These are phyloP conservation scores for Phrynocephalus versicolor DNA, from an alignment of 2,113 vertebrate species.

Conservation along the genomic window DNA sequence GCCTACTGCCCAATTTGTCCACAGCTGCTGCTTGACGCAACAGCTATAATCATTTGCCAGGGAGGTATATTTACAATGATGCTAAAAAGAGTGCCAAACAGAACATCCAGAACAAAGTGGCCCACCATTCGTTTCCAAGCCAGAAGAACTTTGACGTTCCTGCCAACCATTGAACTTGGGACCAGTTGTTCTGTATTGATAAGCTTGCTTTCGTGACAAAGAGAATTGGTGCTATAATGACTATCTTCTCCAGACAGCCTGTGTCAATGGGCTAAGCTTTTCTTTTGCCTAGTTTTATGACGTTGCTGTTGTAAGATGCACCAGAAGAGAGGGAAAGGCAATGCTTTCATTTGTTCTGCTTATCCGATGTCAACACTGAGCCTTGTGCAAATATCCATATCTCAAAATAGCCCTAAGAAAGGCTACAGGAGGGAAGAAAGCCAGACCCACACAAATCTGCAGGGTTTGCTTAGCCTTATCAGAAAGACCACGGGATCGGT, in stretches of 20 bases:
- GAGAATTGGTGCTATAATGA: constrained; percentile 20
- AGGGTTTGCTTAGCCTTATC: constrained; percentile 3
- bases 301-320: constrained; percentile 5
- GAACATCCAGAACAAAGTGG: neutral
- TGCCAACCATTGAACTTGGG: neutral
- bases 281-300: neutral
- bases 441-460: neutral
- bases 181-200: constrained; percentile 43
- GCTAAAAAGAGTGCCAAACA: neutral
- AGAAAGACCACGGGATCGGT: neutral
- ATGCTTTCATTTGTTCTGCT: constrained; percentile 50
- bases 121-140: constrained; percentile 6
- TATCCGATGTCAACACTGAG: constrained; percentile 33
- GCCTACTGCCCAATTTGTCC: neutral
- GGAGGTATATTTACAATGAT: too few relatives aligned
- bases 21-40: neutral
- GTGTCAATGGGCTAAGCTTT: constrained; percentile 13
- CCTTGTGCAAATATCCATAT: constrained; percentile 42
- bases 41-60: neutral
- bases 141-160: constrained; percentile 30
- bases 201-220: constrained; percentile 31
- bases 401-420: neutral
- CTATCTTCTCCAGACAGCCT: neutral
- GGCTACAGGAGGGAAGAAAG: neutral
- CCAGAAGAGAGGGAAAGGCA: neutral